Conservation (phyloP, 2,888 invertebrate genomes). For the Macrophya alboannulata region DNA sequence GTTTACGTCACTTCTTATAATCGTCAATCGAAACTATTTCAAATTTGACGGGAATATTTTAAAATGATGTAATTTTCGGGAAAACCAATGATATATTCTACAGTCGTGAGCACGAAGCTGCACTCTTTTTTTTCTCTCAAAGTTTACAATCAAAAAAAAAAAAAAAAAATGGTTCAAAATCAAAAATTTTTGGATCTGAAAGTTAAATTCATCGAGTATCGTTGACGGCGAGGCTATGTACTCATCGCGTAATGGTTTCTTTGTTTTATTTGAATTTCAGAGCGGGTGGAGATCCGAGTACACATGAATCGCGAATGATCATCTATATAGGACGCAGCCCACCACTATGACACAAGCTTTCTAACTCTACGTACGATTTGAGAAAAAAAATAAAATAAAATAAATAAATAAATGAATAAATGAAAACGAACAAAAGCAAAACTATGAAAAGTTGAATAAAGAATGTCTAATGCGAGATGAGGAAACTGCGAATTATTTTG, state of each 20-base stretch:
- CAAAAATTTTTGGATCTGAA: too few relatives aligned
- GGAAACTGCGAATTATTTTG: constrained; percentile 54
- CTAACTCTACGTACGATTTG: constrained; percentile 59
- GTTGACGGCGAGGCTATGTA: neutral
- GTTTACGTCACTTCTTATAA: too few relatives aligned
- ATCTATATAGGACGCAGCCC: constrained; percentile 75
- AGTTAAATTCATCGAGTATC: too few relatives aligned
- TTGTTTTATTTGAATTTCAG: constrained; percentile 84
- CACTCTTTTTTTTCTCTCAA: too few relatives aligned
- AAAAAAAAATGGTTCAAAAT: too few relatives aligned
- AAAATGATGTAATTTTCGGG: neutral
- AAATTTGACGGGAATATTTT: neutral
- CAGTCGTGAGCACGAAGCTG: neutral
- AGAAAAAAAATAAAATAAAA: constrained; percentile 8
- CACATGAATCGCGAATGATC: constrained; percentile 90
- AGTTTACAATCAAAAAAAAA: neutral
- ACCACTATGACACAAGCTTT: constrained; percentile 71
- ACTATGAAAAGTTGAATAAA: neutral
- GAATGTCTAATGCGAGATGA: neutral
- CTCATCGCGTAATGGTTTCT: constrained; percentile 16
- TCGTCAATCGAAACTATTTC: neutral
- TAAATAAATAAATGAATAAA: neutral
- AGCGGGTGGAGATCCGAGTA: constrained; percentile 96
- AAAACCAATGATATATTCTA: neutral
- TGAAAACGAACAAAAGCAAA: neutral